Conservation (phyloP, 2,797 vertebrate species). For the Hemibagrus guttatus region DNA sequence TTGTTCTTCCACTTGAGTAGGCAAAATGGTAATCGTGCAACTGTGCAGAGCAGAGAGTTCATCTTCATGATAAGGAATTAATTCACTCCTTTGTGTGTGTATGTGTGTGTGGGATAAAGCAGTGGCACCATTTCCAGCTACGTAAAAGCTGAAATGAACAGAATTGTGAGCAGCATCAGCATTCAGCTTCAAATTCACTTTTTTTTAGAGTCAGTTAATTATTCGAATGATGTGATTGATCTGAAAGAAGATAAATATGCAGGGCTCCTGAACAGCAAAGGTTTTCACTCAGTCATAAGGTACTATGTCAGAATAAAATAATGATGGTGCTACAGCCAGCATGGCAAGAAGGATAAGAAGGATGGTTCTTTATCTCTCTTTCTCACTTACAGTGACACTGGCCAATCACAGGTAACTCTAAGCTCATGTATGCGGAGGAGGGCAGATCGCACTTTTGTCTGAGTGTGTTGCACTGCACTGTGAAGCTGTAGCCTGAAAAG, state of each 20-base stretch:
- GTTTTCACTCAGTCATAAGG: neutral
- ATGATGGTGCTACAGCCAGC: neutral
- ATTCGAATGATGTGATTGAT: constrained; percentile 30
- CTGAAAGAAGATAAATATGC: constrained; percentile 24
- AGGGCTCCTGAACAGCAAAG: neutral
- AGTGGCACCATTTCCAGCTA: constrained; percentile 22
- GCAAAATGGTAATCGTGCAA: constrained; percentile 54
- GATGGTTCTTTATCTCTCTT: neutral
- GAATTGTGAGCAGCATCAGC: constrained; percentile 24
- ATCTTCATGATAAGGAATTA: constrained; percentile 49
- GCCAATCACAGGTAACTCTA: neutral
- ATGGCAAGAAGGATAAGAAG: neutral
- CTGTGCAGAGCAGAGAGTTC: constrained; percentile 44
- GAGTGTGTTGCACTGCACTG: neutral
- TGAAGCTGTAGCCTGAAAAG: neutral
- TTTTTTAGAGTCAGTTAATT: neutral
- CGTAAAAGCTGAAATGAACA: constrained; percentile 12
- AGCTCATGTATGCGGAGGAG: neutral
- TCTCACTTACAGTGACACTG: neutral
- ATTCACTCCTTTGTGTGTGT: constrained; percentile 47
- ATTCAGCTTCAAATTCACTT: neutral
- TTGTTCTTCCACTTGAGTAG: constrained; percentile 56
- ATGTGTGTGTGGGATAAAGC: constrained; percentile 30
- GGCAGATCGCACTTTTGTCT: neutral
- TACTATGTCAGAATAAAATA: neutral